Evolutionary conservation across 2,888 invertebrate species (phyloP).

Genomic region (Tinea trinotella): DNA sequence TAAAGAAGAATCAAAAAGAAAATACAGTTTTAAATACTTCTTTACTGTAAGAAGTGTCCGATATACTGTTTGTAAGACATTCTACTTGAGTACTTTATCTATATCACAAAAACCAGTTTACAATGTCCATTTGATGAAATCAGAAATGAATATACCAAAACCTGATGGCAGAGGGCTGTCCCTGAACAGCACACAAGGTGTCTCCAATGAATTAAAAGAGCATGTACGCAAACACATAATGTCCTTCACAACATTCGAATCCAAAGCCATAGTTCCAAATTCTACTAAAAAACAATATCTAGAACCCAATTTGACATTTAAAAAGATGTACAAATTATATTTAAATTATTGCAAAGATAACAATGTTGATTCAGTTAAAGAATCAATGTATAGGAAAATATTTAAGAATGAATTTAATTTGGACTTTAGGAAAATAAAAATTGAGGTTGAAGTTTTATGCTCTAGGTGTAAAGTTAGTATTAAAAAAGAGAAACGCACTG

Average conservation of each 20-base stretch:
- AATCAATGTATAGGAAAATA: slow-evolving; percentile 64
- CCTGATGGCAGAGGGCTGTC: slow-evolving; percentile 57
- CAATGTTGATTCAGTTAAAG: slow-evolving; percentile 42
- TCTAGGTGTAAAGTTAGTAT: slow-evolving; percentile 43
- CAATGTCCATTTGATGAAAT: slow-evolving; percentile 57
- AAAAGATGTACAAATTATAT: slow-evolving; percentile 57
- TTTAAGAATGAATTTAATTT: slow-evolving; percentile 57
- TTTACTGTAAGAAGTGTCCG: slow-evolving; percentile 46
- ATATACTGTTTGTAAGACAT: slow-evolving; percentile 56
- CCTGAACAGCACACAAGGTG: slow-evolving; percentile 44
- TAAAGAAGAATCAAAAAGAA: slow-evolving; percentile 37
- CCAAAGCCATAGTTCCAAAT: slow-evolving; percentile 44
- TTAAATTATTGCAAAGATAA: slow-evolving; percentile 42
- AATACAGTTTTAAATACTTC: slow-evolving; percentile 57
- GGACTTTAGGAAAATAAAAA: slow-evolving; percentile 46
- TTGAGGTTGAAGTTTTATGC: slow-evolving; percentile 40
- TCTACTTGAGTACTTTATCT: slow-evolving; percentile 57
- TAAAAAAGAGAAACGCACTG: neutral
- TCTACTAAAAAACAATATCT: slow-evolving; percentile 54
- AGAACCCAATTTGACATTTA: slow-evolving; percentile 42
- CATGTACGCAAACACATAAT: slow-evolving; percentile 50
- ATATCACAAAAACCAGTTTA: slow-evolving; percentile 64
- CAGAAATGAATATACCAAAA: slow-evolving; percentile 57
- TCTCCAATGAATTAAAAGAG: slow-evolving; percentile 49
- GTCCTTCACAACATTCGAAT: slow-evolving; percentile 46